Base-by-base conservation (phyloP, 2,113 vertebrate species). In the Xyrauchen texanus region DNA sequence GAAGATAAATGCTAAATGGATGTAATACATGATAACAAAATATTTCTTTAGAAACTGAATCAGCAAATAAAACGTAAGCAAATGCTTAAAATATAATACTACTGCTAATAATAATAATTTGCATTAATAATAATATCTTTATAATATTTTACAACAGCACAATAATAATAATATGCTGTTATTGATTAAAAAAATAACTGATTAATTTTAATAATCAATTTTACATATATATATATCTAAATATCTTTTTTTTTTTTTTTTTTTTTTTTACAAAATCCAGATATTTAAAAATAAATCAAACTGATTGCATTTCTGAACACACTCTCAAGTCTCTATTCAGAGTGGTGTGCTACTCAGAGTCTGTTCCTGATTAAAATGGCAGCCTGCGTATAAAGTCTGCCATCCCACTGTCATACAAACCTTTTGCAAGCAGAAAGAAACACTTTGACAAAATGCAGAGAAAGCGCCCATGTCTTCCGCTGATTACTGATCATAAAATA, bases 401-500 rank as follows among this genome's bases (percentile, higher is more conserved):
- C 61, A 55, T 86, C 84, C 82, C 84, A 87, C 85, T 85, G 83
- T 88, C 90, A 91, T 86, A 88, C 88, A 94, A 92, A 90, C 89
- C 87, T 93, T 90, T 87, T 85, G 79, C 52, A 92, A 95, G 93
- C 89, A 86, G 90, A 91, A 89, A 91, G 89, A 93, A 92, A 92
- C 91, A 89, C 89, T 92, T 87, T 61, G 81, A 85, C 87, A 91
- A 88, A 89, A 91, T 87, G 85, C 90, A 93, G 89, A 87, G 92
- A 92, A 90, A 91, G 91, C 93, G 92, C 92, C 92, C 91, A 34
- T 91, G 79, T 85, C 91, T 93, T 95, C 94, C 90, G 86, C 87
- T 92, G 92, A 95, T 92, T 94, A 92, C 90, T 91, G 91, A 95
- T 94, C 93, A 92, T 95, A 94, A 95, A 97, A 96, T 89, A 94